phyloP scores from a whole-genome alignment of 1,140 invertebrate genomes.

The Mya arenaria region DNA sequence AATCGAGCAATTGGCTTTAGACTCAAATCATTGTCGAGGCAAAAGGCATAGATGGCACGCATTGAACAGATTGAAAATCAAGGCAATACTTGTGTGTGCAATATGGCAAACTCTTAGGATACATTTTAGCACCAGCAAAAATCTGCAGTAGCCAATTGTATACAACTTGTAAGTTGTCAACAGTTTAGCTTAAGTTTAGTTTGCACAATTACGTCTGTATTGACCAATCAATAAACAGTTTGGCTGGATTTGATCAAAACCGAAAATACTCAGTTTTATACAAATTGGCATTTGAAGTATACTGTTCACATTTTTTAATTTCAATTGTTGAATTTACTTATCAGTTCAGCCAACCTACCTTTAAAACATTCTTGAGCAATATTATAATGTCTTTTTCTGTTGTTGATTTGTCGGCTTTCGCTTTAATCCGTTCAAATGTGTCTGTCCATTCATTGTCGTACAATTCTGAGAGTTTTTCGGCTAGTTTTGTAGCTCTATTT shows the following conservation, averaged over 20 bases:
- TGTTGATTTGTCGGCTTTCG: neutral
- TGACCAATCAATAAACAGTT: too few species aligned
- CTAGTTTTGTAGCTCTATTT: constrained; percentile 4
- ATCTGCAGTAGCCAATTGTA: neutral
- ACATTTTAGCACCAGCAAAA: neutral
- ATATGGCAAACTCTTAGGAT: neutral
- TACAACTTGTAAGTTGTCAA: neutral
- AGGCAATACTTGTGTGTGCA: neutral
- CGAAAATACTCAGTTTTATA: neutral
- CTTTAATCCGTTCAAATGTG: constrained; percentile 1
- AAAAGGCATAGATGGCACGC: too few species aligned
- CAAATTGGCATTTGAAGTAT: neutral
- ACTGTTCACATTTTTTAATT: neutral
- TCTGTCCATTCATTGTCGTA: constrained; percentile 36
- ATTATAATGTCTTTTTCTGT: neutral
- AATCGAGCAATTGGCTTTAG: too few species aligned
- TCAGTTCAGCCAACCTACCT: neutral
- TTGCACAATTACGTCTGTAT: too few species aligned
- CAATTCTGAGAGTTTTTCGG: constrained; percentile 32
- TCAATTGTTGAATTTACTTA: neutral
- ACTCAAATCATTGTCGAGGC: too few species aligned
- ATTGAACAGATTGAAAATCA: neutral
- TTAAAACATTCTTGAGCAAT: neutral
- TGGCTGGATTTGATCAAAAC: neutral
- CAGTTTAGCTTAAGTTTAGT: too few species aligned